Evolutionary conservation across 2,888 invertebrate species (phyloP).

Genomic region (Drosophila demipolita): DNA sequence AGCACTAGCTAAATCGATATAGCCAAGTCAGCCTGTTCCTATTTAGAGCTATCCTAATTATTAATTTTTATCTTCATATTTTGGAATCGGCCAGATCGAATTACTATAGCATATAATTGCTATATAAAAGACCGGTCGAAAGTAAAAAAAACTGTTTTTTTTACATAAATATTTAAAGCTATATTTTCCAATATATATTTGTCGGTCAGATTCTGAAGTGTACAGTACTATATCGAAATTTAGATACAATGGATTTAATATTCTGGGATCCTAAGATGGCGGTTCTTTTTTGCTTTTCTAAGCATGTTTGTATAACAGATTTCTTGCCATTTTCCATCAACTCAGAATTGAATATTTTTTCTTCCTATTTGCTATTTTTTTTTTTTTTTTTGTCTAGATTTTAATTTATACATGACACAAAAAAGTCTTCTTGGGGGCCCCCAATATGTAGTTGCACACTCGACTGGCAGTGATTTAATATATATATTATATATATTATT

Average conservation of each 20-base stretch:
- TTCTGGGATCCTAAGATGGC: background rate
- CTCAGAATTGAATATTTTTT: background rate
- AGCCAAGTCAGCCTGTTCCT: background rate
- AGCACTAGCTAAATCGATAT: background rate
- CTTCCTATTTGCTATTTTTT: background rate
- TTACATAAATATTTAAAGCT: background rate
- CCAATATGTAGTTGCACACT: slow-evolving; percentile 1
- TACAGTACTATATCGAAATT: background rate
- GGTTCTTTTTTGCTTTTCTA: background rate
- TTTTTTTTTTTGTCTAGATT: background rate
- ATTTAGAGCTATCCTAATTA: background rate
- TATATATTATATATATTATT: background rate
- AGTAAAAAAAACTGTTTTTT: background rate
- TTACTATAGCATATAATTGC: too few species aligned
- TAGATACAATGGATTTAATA: background rate
- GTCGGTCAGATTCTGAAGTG: background rate
- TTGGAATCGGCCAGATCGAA: too few species aligned
- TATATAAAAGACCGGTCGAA: background rate
- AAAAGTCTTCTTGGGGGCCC: background rate
- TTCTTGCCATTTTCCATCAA: background rate
- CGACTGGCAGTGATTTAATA: background rate
- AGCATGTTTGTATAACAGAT: background rate
- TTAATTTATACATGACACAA: background rate
- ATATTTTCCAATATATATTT: background rate
- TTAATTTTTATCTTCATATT: too few species aligned